Evolutionary conservation across 35 echinoderm and acorn worm genomes (phyloP).

Genomic region (Holothuria glaberrima): DNA sequence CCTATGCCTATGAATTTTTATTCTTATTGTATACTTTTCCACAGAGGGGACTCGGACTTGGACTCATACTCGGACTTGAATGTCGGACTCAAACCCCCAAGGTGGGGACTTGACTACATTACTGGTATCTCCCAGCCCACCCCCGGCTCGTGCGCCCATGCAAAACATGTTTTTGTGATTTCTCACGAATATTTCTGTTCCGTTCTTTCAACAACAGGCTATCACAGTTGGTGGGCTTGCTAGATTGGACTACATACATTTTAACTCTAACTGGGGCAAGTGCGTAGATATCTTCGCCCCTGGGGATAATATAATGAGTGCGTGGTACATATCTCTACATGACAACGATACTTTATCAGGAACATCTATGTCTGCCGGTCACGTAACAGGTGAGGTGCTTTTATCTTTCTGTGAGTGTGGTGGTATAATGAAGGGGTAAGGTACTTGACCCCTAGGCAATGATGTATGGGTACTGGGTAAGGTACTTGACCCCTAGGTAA

Average conservation of each 20-base stretch:
- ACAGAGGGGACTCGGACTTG: too few species aligned
- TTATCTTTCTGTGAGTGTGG: background rate
- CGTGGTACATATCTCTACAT: conserved; percentile 48
- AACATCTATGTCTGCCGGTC: conserved; percentile 59
- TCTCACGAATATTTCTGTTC: background rate
- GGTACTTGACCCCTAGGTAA: too few species aligned
- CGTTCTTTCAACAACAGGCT: background rate
- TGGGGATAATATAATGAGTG: conserved; percentile 56
- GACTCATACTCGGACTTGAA: too few species aligned
- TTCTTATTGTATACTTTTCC: too few species aligned
- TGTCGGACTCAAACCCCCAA: too few species aligned
- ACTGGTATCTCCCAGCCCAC: too few species aligned
- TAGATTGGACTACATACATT: conserved; percentile 5
- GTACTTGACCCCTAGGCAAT: background rate
- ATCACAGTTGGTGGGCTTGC: conserved; percentile 31
- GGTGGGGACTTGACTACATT: too few species aligned
- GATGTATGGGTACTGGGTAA: too few species aligned
- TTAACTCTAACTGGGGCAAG: conserved; percentile 23
- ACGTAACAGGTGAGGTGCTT: conserved; percentile 60
- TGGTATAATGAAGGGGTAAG: too few species aligned
- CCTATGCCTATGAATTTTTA: too few species aligned
- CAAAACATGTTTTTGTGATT: too few species aligned
- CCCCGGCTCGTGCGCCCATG: too few species aligned
- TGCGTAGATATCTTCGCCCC: conserved; percentile 60
- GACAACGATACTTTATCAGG: conserved; percentile 63